phyloP scores from a whole-genome alignment of 2,113 vertebrate species.

The Albula glossodonta region DNA sequence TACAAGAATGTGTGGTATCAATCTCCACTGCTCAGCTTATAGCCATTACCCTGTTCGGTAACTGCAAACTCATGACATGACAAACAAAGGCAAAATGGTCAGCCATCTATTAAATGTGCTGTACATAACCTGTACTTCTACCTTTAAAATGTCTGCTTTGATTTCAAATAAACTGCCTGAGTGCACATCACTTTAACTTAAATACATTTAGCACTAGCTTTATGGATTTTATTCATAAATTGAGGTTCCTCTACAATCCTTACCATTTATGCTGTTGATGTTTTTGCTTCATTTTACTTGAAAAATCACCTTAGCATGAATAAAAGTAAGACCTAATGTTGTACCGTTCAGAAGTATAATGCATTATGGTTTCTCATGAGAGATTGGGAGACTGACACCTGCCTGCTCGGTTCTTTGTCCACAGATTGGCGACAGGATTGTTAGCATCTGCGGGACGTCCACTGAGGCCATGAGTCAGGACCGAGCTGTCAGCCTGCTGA shows the following conservation, averaged over 20 bases:
- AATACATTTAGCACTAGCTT: too few species aligned
- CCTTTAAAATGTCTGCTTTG: too few species aligned
- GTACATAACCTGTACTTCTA: not conserved
- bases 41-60: not conserved
- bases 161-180: too few species aligned
- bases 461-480: conserved; percentile 83
- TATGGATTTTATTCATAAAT: too few species aligned
- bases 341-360: not conserved
- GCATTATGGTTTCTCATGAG: not conserved
- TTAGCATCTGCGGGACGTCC: conserved; percentile 82
- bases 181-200: too few species aligned
- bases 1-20: too few species aligned
- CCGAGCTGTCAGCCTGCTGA: conserved; percentile 79
- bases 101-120: conserved; percentile 6
- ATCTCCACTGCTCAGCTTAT: not conserved
- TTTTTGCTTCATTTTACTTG: not conserved
- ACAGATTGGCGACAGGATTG: conserved; percentile 85
- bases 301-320: not conserved
- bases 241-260: too few species aligned
- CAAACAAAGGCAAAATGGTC: not conserved
- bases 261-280: too few species aligned
- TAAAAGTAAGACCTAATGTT: not conserved
- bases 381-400: not conserved
- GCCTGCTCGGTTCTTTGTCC: not conserved
- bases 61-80: not conserved